Evolutionary conservation across 2,797 vertebrate genomes (phyloP), one percentile per base, ranked within the genome.

Genomic region (Manis javanica): DNA sequence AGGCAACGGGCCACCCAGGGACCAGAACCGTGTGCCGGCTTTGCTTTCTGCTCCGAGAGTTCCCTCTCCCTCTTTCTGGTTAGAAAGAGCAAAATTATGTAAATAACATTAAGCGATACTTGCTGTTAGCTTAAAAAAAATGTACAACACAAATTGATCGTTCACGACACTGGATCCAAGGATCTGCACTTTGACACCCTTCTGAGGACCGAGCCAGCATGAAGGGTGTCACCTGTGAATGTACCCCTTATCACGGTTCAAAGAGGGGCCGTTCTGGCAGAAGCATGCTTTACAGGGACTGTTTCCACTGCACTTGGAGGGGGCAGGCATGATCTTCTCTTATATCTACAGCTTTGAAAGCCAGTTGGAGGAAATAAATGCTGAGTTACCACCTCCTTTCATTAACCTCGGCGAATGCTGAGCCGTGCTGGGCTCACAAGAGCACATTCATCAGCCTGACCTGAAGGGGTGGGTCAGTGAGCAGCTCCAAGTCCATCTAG

Each of bases 141-240:
- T 0, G 0, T 4, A 7, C 1, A 0, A 3, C 24, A 0, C 39
- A 1, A 1, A 82, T 71, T 0, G 12, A 6, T 2, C 0, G 7
- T 37, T 61, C 2, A 0, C 9, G 72, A 24, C 13, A 4, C 0
- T 0, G 31, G 21, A 0, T 7, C 7, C 0, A 7, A 24, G 26
- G 10, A 5, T 0, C 13, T 5, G 39, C 16, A 0, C 0, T 0
- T 0, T 0, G 61, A 49, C 8, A 1, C 0, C 13, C 7, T 21
- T 3, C 49, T 0, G 13, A 1, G 59, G 53, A 5, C 2, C 2
- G 0, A 4, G 53, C 61, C 4, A 0, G 53, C 49, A 2, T 0
- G 11, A 0, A 0, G 59, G 4, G 7, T 11, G 55, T 29, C 64
- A 0, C 7, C 63, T 1, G 39, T 0, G 2, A 3, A 19, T 5